Evolutionary conservation across 2,888 invertebrate species (phyloP), one percentile per base, ranked within the genome.

Genomic region (Rosalia funebris): DNA sequence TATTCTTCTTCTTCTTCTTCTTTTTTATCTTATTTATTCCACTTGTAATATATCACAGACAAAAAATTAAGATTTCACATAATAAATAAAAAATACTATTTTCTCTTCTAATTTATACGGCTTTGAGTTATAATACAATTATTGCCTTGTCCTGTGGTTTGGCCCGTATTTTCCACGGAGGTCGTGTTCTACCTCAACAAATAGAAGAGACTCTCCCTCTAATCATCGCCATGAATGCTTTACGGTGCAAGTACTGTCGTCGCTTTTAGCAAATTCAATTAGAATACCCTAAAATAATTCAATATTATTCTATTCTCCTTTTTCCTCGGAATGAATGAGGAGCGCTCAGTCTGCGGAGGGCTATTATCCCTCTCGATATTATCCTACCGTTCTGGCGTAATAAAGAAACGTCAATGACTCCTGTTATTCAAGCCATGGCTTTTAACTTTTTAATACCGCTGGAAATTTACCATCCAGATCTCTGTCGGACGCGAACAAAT

Each of bases 161-260:
- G 57, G 41, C 57, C 57, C 14, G 57, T 48, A 2, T 34, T 34
- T 9, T 46, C 5, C 44, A 47, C 10, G 14, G 7, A 39, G 48
- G 47, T 12, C 48, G 48, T 48, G 57, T 62, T 63, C 62, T 48
- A 60, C 65, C 63, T 59, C 65, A 65, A 63, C 68, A 68, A 68
- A 65, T 63, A 57, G 19, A 34, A 25, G 41, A 14, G 25, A 31
- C 47, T 48, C 39, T 34, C 19, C 56, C 62, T 56, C 63, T 63
- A 65, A 68, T 68, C 65, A 65, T 68, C 68, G 57, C 63, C 41
- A 48, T 57, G 65, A 65, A 64, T 61, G 58, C 52, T 61, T 58
- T 61, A 64, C 64, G 57, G 55, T 54, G 53, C 48, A 36, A 20
- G 53, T 57, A 50, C 48, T 53, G 56, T 54, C 45, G 42, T 47